Percentiles rank a stretch among this genome's conserved stretches.
Evolutionary conservation across 2,113 vertebrate species (phyloP).

Genomic region (Pungitius pungitius): DNA sequence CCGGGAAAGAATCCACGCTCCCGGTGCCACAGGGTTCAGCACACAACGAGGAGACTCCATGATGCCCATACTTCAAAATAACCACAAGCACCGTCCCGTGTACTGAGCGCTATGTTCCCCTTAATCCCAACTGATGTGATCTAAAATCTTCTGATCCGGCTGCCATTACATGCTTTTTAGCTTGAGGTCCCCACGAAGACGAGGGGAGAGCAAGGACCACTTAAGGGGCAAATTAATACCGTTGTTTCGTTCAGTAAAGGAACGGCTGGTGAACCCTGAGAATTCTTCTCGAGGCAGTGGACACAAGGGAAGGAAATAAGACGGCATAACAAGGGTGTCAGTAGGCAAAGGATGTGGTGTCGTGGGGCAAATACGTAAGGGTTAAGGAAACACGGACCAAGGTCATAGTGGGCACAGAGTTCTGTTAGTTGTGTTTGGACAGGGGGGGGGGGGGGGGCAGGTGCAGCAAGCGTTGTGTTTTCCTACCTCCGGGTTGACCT

Average conservation of each 20-base stretch:
- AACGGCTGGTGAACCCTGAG: constrained; percentile 49
- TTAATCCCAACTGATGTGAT: constrained; percentile 55
- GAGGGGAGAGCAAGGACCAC: constrained; percentile 49
- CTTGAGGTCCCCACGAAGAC: constrained; percentile 23
- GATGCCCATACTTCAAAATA: constrained; percentile 15
- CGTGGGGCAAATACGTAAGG: constrained; percentile 47
- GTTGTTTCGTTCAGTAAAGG: constrained; percentile 53
- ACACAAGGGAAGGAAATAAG: constrained; percentile 52
- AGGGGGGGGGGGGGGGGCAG: constrained; percentile 11
- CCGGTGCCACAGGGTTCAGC: constrained; percentile 58
- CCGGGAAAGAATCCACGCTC: constrained; percentile 74
- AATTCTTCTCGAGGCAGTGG: constrained; percentile 48
- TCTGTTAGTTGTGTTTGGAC: constrained; percentile 4
- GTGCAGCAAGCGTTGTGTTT: constrained; percentile 69
- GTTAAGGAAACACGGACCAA: constrained; percentile 54
- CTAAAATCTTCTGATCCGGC: neutral
- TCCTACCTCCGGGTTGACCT: constrained; percentile 81
- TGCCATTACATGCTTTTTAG: constrained; percentile 21
- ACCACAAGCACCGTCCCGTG: constrained; percentile 38
- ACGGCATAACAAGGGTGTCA: constrained; percentile 68
- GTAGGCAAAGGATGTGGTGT: constrained; percentile 59
- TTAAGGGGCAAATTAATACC: constrained; percentile 41
- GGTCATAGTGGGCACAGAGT: constrained; percentile 42
- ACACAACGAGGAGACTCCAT: constrained; percentile 55
- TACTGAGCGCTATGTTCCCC: constrained; percentile 49